A percentile compares a stretch with the other conserved stretches of the same genome.
Evolutionary conservation across 2,797 vertebrate species (phyloP).

Genomic region (Discoglossus pictus): DNA sequence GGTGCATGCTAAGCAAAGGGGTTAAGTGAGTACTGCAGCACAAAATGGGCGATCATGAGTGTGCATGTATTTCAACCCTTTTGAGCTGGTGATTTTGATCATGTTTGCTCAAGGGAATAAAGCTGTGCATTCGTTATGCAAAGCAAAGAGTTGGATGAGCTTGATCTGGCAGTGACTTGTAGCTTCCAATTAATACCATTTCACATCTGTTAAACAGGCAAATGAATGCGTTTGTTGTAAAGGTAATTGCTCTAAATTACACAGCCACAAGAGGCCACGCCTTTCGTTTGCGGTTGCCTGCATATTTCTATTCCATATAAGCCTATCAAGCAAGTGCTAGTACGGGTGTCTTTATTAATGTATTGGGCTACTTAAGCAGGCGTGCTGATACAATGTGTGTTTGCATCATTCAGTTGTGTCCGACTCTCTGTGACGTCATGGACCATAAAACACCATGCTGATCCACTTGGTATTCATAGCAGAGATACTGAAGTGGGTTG

Average conservation of each 20-base stretch:
- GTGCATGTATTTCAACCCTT: conserved; percentile 19
- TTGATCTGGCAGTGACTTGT: conserved; percentile 27
- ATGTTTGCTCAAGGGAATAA: conserved; percentile 9
- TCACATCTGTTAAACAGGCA: conserved; percentile 34
- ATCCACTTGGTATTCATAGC: too few species aligned
- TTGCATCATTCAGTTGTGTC: too few species aligned
- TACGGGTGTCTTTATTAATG: too few species aligned
- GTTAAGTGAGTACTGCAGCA: conserved; percentile 15
- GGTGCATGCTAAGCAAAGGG: background rate
- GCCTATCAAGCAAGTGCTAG: too few species aligned
- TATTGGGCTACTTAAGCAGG: too few species aligned
- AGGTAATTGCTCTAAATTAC: conserved; percentile 20
- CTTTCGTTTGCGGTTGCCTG: conserved; percentile 19
- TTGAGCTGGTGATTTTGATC: conserved; percentile 20
- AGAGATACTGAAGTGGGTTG: too few species aligned
- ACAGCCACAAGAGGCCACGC: conserved; percentile 9
- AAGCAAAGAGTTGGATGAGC: conserved; percentile 8
- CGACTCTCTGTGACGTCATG: too few species aligned
- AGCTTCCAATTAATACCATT: conserved; percentile 34
- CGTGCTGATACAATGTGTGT: too few species aligned
- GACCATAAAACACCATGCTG: too few species aligned
- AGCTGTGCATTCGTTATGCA: conserved; percentile 31
- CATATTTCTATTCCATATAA: too few species aligned
- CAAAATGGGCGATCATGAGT: conserved; percentile 16
- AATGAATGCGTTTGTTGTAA: conserved; percentile 27